Conservation (phyloP, 2,888 invertebrate genomes). For the Caenorhabditis drosophilae region DNA sequence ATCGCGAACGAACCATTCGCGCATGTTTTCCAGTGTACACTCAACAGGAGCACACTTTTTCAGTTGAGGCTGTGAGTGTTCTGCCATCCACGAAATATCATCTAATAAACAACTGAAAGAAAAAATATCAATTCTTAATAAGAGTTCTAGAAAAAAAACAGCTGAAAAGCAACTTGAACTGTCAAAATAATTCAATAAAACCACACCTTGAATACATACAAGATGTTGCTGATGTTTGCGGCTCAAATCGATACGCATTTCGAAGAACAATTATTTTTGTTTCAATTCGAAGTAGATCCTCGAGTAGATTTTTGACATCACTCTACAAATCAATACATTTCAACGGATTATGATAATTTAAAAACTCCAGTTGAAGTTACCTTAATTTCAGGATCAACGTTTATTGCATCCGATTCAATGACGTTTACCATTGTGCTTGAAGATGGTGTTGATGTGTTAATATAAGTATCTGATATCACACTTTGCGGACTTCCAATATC, state of each 20-base stretch:
- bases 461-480: slow-evolving; percentile 44
- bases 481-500: slow-evolving; percentile 48
- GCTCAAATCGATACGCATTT: slow-evolving; percentile 47
- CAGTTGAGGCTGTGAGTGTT: slow-evolving; percentile 21
- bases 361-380: slow-evolving; percentile 1
- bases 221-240: slow-evolving; percentile 48
- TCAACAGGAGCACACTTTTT: slow-evolving; percentile 16
- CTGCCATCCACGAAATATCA: slow-evolving; percentile 45
- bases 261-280: slow-evolving; percentile 44
- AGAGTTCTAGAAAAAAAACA: slow-evolving; percentile 6
- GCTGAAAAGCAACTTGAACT: slow-evolving; percentile 9
- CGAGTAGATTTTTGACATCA: slow-evolving; percentile 44
- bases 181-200: no score
- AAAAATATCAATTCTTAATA: no score
- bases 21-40: slow-evolving; percentile 44
- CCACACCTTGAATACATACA: slow-evolving; percentile 50
- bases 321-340: slow-evolving; percentile 8
- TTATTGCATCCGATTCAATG: slow-evolving; percentile 1
- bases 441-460: slow-evolving; percentile 54
- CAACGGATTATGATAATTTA: not conserved
- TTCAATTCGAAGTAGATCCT: slow-evolving; percentile 41
- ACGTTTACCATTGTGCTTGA: slow-evolving; percentile 46
- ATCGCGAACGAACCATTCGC: slow-evolving; percentile 57
- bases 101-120: slow-evolving; percentile 48
- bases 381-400: slow-evolving; percentile 24